Percentiles rank a stretch among this genome's conserved stretches.
These are phyloP conservation scores for Exocentrus adspersus DNA, from an alignment of 2,888 invertebrate species.

Conservation along the genomic window DNA sequence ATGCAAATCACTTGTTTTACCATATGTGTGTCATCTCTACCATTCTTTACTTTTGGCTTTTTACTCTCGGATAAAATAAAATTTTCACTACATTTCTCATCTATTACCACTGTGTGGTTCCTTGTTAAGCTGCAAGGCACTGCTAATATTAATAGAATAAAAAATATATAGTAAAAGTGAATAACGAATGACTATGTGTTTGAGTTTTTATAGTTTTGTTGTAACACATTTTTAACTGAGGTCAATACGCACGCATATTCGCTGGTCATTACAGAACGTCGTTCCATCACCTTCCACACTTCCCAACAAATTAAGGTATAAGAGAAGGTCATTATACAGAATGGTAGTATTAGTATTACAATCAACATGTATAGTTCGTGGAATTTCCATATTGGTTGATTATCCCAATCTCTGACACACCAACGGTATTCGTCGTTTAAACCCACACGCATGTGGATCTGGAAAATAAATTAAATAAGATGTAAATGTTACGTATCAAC, in stretches of 20 bases:
- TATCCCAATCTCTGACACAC: slow-evolving; percentile 69
- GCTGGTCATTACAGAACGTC: slow-evolving; percentile 69
- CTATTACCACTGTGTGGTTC: slow-evolving; percentile 35
- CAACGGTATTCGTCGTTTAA: slow-evolving; percentile 64
- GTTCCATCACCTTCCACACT: slow-evolving; percentile 71
- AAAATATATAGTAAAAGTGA: no score
- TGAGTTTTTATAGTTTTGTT: no score
- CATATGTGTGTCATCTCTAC: slow-evolving; percentile 53
- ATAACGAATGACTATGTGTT: no score
- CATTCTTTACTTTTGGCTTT: slow-evolving; percentile 24
- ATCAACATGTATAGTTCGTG: slow-evolving; percentile 74
- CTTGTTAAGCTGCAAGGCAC: slow-evolving; percentile 39
- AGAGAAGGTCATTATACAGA: slow-evolving; percentile 72
- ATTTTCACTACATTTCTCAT: slow-evolving; percentile 29
- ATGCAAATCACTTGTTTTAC: slow-evolving; percentile 76
- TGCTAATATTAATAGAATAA: neutral
- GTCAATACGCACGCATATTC: slow-evolving; percentile 62
- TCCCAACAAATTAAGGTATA: slow-evolving; percentile 74
- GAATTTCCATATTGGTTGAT: slow-evolving; percentile 63
- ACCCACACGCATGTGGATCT: slow-evolving; percentile 57
- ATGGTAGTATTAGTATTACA: slow-evolving; percentile 71
- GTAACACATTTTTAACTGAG: neutral
- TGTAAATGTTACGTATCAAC: no score
- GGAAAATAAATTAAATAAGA: slow-evolving; percentile 32
- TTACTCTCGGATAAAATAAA: slow-evolving; percentile 32